Conservation (phyloP, 2,888 invertebrate species). For the Tromatobia lineatoria region DNA sequence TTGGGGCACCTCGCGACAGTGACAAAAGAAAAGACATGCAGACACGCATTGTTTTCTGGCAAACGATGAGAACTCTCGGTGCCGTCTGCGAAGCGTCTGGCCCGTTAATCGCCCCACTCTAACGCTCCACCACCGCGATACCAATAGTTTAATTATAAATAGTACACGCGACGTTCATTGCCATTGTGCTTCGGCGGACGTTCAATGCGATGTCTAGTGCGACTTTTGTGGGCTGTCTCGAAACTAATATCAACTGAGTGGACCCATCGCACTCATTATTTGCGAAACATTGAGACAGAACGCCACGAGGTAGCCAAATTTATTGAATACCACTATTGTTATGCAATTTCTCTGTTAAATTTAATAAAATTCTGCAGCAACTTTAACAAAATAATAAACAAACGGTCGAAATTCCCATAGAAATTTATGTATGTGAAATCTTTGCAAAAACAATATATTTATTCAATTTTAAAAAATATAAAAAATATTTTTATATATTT, state of each 20-base stretch:
- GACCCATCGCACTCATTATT: neutral
- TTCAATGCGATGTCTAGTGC: neutral
- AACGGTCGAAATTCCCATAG: no score
- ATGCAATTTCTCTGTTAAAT: neutral
- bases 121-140: conserved; percentile 25
- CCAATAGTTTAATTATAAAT: conserved; percentile 68
- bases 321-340: conserved; percentile 21
- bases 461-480: no score
- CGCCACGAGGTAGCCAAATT: conserved; percentile 34
- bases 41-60: conserved; percentile 71
- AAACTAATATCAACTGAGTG: neutral
- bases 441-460: no score
- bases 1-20: neutral
- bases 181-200: conserved; percentile 65
- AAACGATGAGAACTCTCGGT: conserved; percentile 56
- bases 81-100: conserved; percentile 78
- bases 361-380: neutral
- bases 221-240: conserved; percentile 2
- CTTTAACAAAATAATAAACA: neutral
- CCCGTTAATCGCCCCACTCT: conserved; percentile 33
- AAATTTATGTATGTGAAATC: no score
- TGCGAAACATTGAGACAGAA: neutral
- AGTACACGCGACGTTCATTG: conserved; percentile 72
- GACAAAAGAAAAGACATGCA: conserved; percentile 25
- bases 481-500: no score